Evolutionary conservation across 2,113 vertebrate species (phyloP).

Genomic region (Phrynosoma blainvillii): DNA sequence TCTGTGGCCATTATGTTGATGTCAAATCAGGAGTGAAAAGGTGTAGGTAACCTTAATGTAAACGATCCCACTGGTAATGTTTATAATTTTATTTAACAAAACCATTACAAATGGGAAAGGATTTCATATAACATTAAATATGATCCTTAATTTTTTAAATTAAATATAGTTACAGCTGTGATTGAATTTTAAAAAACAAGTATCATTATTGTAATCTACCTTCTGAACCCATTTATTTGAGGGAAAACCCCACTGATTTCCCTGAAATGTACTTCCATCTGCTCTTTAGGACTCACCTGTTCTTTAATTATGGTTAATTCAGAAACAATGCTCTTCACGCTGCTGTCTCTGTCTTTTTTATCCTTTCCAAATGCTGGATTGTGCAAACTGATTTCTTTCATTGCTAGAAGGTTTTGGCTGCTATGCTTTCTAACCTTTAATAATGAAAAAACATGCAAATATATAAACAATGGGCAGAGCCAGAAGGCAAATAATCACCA

Average conservation of each 20-base stretch:
- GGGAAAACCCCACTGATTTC: neutral
- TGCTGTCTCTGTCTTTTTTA: constrained; percentile 88
- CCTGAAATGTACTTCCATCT: neutral
- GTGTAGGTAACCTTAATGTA: neutral
- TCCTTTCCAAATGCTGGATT: constrained; percentile 91
- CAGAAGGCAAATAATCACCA: constrained; percentile 8
- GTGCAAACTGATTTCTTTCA: constrained; percentile 92
- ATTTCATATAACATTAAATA: neutral
- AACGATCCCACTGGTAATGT: neutral
- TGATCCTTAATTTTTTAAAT: neutral
- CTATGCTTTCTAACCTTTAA: constrained; percentile 85
- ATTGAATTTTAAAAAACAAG: neutral
- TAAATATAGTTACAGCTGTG: neutral
- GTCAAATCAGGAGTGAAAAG: neutral
- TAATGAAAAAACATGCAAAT: neutral
- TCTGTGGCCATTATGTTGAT: too few relatives aligned
- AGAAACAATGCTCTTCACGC: constrained; percentile 88
- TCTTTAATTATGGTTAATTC: constrained; percentile 91
- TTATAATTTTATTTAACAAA: neutral
- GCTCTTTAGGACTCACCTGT: constrained; percentile 73
- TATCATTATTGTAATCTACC: neutral
- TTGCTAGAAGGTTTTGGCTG: constrained; percentile 85
- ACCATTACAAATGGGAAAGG: neutral
- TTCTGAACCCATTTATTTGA: neutral
- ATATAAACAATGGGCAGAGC: neutral